A percentile compares a stretch with the other conserved stretches of the same genome.
phyloP scores from a whole-genome alignment of 2,888 invertebrate genomes.

The Pasiphila rectangulata region DNA sequence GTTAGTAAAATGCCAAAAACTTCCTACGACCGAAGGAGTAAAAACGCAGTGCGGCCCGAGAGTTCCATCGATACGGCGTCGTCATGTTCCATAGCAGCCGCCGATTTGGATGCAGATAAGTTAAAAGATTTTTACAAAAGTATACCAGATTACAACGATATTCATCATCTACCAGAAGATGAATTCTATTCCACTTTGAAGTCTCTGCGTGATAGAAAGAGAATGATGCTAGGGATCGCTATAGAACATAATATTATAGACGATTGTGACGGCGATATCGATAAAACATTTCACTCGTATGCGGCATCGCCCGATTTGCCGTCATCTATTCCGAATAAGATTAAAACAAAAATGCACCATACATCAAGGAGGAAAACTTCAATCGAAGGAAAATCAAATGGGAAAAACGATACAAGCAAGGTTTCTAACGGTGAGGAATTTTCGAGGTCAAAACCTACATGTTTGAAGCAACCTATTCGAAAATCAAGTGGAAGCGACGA shows the following conservation, averaged over 20 bases:
- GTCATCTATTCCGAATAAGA: conserved; percentile 29
- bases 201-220: conserved; percentile 83
- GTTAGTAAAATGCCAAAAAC: conserved; percentile 86
- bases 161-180: conserved; percentile 86
- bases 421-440: conserved; percentile 27
- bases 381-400: conserved; percentile 34
- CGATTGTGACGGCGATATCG: conserved; percentile 42
- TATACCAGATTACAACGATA: conserved; percentile 89
- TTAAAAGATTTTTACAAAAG: conserved; percentile 87
- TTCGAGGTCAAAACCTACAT: conserved; percentile 32
- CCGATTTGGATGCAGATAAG: conserved; percentile 77
- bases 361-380: conserved; percentile 39
- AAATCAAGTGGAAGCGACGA: conserved; percentile 35
- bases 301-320: conserved; percentile 35
- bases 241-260: conserved; percentile 56
- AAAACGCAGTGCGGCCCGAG: conserved; percentile 15
- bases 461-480: conserved; percentile 41
- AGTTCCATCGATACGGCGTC: conserved; percentile 62
- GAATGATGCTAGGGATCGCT: conserved; percentile 65
- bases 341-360: conserved; percentile 29
- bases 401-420: conserved; percentile 32
- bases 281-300: conserved; percentile 37
- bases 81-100: conserved; percentile 51
- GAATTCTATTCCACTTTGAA: conserved; percentile 88
- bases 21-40: conserved; percentile 82